Evolutionary conservation across 2,113 vertebrate genomes (phyloP).

Genomic region (Caloenas nicobarica): DNA sequence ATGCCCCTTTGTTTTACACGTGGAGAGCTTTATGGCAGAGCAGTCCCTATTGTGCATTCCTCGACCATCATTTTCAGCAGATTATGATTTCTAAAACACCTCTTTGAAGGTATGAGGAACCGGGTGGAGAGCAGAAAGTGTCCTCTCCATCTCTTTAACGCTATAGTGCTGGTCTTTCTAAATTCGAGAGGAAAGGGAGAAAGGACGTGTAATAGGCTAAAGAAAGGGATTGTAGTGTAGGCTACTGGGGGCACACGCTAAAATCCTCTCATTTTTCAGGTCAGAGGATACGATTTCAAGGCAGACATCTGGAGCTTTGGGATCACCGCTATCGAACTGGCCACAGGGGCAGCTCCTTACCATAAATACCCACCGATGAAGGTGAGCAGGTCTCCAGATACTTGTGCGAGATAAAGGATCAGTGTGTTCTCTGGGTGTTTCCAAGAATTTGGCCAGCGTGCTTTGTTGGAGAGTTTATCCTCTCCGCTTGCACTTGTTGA

Average conservation of each 20-base stretch:
- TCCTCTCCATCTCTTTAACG: not conserved
- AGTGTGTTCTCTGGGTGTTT: not conserved
- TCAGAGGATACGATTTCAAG: slow-evolving; percentile 98
- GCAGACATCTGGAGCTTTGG: slow-evolving; percentile 99
- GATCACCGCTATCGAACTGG: slow-evolving; percentile 98
- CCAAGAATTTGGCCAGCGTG: not conserved
- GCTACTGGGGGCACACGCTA: not conserved
- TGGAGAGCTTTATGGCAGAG: not conserved
- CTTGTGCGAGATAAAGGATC: not conserved
- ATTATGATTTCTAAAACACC: not conserved
- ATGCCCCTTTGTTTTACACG: not conserved
- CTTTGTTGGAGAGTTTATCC: not conserved
- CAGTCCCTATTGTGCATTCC: not conserved
- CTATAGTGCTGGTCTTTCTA: not conserved
- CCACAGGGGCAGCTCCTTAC: slow-evolving; percentile 95
- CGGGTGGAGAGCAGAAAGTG: not conserved
- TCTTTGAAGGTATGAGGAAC: not conserved
- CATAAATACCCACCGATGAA: slow-evolving; percentile 99
- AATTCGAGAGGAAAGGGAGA: fast-evolving
- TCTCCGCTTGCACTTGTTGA: not conserved
- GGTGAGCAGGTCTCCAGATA: slow-evolving; percentile 71
- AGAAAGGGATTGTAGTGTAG: not conserved
- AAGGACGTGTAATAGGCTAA: not conserved
- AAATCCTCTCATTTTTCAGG: slow-evolving; percentile 72
- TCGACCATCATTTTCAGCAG: not conserved